Evolutionary conservation across 2,113 vertebrate species (phyloP), one percentile per base, ranked within the genome.

Genomic region (Oryctolagus cuniculus): DNA sequence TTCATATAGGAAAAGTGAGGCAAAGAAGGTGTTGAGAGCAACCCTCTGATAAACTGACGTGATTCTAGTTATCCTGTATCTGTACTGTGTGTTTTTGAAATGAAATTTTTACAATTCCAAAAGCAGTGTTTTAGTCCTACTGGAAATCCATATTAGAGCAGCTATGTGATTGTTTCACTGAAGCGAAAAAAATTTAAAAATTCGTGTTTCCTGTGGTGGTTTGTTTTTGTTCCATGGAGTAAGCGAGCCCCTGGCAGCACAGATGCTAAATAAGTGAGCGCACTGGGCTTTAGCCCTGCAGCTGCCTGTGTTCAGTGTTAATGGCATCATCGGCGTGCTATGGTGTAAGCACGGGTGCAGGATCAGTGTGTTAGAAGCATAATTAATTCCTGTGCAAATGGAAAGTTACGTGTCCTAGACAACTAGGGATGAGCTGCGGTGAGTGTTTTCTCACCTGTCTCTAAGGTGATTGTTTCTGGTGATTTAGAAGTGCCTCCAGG

Each of bases 221-320:
- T 96, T 97, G 93, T 3, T 78, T 98, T 96, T 97, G 79, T 98
- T 98, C 98, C 64, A 29, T 97, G 58, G 95, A 84, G 36, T 34
- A 64, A 25, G 9, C 6, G 63, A 25, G 1, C n/a, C 93, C 0
- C 0, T 63, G 93, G 58, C 38, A 44, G 25, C 24, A 69, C 27
- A 78, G 72, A 58, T 38, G 29, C 75, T 69, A 58, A 73, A 36
- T 80, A 38, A 95, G 5, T 0, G 44, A 90, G 69, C 21, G 25
- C 21, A 29, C 58, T 63, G 4, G 75, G 89, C 79, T 84, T 87
- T 4, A 16, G 1, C 10, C 72, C 11, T 44, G 13, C 1, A 8
- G 17, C 58, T 38, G 0, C 58, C 58, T 25, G 2, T 49, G 4
- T 17, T 78, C 69, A 0, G 17, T 22, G 24, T 12, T 29, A 7